phyloP scores from a whole-genome alignment of 2,113 vertebrate genomes.

The Trinectes maculatus region DNA sequence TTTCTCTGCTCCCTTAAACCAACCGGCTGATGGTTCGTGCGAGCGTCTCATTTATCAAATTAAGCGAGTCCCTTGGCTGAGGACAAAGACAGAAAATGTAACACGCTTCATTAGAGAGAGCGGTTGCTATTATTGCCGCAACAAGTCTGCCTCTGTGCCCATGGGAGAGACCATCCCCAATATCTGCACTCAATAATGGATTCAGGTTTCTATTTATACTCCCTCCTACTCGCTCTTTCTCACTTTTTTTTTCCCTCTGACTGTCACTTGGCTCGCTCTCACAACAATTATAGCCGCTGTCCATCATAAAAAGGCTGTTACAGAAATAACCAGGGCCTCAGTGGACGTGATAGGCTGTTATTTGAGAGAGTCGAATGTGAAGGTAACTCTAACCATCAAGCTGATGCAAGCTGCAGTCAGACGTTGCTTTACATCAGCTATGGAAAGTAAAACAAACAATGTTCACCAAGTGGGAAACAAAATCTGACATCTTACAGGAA shows the following conservation, averaged over 20 bases:
- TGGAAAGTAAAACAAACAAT: background rate
- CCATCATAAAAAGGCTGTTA: conserved; percentile 58
- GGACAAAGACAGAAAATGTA: conserved; percentile 51
- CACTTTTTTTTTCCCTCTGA: conserved; percentile 41
- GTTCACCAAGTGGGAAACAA: too few relatives aligned
- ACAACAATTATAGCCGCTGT: conserved; percentile 71
- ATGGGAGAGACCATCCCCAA: conserved; percentile 70
- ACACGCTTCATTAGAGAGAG: conserved; percentile 61
- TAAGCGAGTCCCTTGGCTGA: conserved; percentile 33
- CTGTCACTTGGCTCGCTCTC: conserved; percentile 52
- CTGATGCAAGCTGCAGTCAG: conserved; percentile 5
- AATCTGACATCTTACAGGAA: too few relatives aligned
- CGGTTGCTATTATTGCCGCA: conserved; percentile 70
- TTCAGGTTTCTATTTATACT: conserved; percentile 75
- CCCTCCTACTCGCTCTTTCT: conserved; percentile 26
- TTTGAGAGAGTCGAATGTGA: conserved; percentile 43
- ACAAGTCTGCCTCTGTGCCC: conserved; percentile 67
- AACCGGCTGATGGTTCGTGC: conserved; percentile 9
- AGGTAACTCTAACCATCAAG: conserved; percentile 42
- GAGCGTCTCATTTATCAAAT: conserved; percentile 47
- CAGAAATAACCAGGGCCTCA: conserved; percentile 62
- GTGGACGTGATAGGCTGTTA: conserved; percentile 39
- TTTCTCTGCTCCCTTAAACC: conserved; percentile 39
- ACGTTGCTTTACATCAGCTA: conserved; percentile 5
- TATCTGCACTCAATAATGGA: conserved; percentile 77